Conservation (phyloP, 2,113 vertebrate species). For the Hepsetus odoe region DNA sequence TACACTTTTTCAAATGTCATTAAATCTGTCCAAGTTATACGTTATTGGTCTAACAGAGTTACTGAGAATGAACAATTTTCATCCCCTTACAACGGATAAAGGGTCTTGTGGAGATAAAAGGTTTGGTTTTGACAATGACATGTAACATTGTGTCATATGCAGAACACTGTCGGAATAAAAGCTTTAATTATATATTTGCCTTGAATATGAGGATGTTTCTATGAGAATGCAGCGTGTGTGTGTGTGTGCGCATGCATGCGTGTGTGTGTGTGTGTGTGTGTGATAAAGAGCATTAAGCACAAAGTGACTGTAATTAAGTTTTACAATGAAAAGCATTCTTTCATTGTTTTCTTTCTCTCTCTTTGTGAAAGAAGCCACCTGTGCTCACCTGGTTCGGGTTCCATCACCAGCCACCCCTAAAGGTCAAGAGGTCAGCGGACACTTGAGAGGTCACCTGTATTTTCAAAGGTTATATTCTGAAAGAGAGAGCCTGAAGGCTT, state of each 20-base stretch:
- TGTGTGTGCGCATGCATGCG: neutral
- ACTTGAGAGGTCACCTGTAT: slow-evolving; percentile 23
- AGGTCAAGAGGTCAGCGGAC: neutral
- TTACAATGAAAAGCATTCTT: neutral
- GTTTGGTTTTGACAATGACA: no score
- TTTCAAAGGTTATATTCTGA: slow-evolving; percentile 33
- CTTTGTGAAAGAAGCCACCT: slow-evolving; percentile 28
- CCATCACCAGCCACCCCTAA: neutral
- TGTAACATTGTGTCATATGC: no score
- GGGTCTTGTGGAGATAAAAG: no score
- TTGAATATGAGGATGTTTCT: no score
- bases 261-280: neutral
- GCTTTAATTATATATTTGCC: no score
- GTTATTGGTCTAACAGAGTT: no score
- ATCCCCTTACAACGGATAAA: no score
- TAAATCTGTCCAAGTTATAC: no score
- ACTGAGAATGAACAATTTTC: no score
- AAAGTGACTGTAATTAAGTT: neutral
- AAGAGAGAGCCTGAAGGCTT: slow-evolving; percentile 23
- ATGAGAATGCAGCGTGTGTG: no score
- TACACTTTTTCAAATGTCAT: no score
- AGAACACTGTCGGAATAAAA: no score
- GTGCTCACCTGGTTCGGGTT: slow-evolving; percentile 21
- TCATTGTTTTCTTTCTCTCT: neutral
- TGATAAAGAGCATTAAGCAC: neutral